Percentiles rank a stretch among this genome's conserved stretches.
Conservation (phyloP, 2,888 invertebrate genomes). For the Serripes groenlandicus region DNA sequence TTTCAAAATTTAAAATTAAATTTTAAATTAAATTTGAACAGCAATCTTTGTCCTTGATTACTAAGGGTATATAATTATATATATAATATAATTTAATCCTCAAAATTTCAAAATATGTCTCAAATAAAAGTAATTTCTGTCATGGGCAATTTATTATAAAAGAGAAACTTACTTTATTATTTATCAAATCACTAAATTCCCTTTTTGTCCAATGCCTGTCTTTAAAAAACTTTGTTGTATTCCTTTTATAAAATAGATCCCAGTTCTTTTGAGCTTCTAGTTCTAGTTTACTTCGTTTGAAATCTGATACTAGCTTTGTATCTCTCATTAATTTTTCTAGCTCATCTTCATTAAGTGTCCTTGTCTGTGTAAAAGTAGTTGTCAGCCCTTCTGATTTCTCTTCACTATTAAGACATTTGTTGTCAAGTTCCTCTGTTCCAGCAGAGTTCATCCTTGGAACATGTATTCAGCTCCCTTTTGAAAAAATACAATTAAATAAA, state of each 20-base stretch:
- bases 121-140: not conserved
- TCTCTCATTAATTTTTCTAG: constrained; percentile 89
- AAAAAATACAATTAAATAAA: too few species aligned
- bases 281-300: constrained; percentile 93
- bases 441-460: not conserved
- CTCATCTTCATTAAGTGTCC: constrained; percentile 88
- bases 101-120: too few species aligned
- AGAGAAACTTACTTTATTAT: constrained; percentile 45
- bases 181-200: constrained; percentile 93
- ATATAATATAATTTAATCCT: too few species aligned
- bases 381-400: not conserved
- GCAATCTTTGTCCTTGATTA: too few species aligned
- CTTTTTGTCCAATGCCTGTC: constrained; percentile 98
- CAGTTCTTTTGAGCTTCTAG: constrained; percentile 95
- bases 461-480: too few species aligned
- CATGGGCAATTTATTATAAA: too few species aligned
- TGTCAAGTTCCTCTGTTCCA: not conserved
- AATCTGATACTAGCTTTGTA: constrained; percentile 90
- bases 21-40: too few species aligned
- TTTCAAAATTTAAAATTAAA: too few species aligned
- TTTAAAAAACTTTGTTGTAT: constrained; percentile 96
- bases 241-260: constrained; percentile 98
- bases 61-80: too few species aligned
- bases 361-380: constrained; percentile 17
- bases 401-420: not conserved